These are phyloP conservation scores for Latheticus oryzae DNA, from an alignment of 2,888 invertebrate species.

Conservation along the genomic window DNA sequence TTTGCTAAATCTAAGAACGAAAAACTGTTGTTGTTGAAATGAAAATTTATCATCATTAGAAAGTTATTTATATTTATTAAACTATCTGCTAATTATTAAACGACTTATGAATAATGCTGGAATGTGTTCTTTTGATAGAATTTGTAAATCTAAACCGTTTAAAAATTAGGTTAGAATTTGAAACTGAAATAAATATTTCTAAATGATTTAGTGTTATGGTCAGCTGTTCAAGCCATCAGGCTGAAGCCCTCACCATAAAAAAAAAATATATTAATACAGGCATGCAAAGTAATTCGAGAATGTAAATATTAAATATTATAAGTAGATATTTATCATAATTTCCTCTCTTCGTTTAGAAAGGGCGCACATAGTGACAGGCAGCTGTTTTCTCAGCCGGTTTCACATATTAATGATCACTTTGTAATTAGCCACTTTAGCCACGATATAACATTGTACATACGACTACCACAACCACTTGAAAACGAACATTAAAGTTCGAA, in stretches of 20 bases:
- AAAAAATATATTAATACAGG: slow-evolving; percentile 42
- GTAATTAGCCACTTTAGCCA: slow-evolving; percentile 64
- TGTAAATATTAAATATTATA: slow-evolving; percentile 64
- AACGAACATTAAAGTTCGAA: no score
- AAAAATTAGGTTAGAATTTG: no score
- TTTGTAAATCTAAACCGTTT: no score
- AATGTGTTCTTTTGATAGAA: no score
- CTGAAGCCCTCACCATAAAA: slow-evolving; percentile 40
- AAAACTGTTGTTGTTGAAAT: slow-evolving; percentile 40
- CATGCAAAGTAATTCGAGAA: slow-evolving; percentile 60
- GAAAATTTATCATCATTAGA: slow-evolving; percentile 44
- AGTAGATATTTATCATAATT: slow-evolving; percentile 65
- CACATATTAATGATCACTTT: slow-evolving; percentile 65
- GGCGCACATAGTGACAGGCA: slow-evolving; percentile 63
- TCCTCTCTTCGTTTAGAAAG: slow-evolving; percentile 64
- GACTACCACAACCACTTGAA: slow-evolving; percentile 43
- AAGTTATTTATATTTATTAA: slow-evolving; percentile 46
- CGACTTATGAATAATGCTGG: no score
- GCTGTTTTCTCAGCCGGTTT: slow-evolving; percentile 65
- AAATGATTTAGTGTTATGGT: slow-evolving; percentile 41
- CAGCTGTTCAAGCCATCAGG: slow-evolving; percentile 38
- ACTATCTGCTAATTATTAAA: slow-evolving; percentile 10
- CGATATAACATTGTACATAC: slow-evolving; percentile 58
- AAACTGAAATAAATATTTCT: no score
- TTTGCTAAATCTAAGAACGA: no score